phyloP scores from a whole-genome alignment of 1,140 invertebrate species.

The Venustaconcha ellipsiformis region DNA sequence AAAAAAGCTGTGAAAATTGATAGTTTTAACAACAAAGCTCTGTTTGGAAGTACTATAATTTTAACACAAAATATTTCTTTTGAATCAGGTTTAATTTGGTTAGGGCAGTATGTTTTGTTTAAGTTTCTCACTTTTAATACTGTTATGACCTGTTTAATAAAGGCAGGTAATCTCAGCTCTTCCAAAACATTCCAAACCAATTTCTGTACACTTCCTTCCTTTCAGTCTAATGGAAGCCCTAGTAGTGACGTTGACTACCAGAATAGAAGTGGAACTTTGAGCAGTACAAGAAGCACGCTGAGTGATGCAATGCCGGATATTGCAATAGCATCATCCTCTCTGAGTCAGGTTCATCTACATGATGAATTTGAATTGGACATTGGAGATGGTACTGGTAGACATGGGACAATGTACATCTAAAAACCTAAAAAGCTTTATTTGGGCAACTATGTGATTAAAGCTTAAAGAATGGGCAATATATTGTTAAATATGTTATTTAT shows the following conservation, averaged over 20 bases:
- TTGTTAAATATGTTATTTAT: too few species aligned
- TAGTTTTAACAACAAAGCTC: too few species aligned
- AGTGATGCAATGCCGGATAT: conserved; percentile 90
- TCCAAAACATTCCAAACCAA: neutral
- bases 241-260: conserved; percentile 71
- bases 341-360: conserved; percentile 79
- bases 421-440: neutral
- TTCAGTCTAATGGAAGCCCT: conserved; percentile 72
- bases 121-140: too few species aligned
- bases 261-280: conserved; percentile 22
- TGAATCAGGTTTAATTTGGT: too few species aligned
- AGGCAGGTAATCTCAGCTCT: too few species aligned
- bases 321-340: conserved; percentile 85
- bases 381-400: conserved; percentile 73
- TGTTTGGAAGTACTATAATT: too few species aligned
- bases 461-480: too few species aligned
- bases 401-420: conserved; percentile 62
- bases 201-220: conserved; percentile 29
- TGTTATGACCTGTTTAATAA: too few species aligned
- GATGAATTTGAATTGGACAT: conserved; percentile 79
- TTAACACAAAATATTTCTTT: too few species aligned
- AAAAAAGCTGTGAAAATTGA: too few species aligned
- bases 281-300: conserved; percentile 72
- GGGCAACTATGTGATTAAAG: too few species aligned
- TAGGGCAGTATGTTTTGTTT: too few species aligned